Percentiles rank a stretch among this genome's conserved stretches.
These are phyloP conservation scores for Istiophorus platypterus DNA, from an alignment of 2,113 vertebrate species.

Conservation along the genomic window DNA sequence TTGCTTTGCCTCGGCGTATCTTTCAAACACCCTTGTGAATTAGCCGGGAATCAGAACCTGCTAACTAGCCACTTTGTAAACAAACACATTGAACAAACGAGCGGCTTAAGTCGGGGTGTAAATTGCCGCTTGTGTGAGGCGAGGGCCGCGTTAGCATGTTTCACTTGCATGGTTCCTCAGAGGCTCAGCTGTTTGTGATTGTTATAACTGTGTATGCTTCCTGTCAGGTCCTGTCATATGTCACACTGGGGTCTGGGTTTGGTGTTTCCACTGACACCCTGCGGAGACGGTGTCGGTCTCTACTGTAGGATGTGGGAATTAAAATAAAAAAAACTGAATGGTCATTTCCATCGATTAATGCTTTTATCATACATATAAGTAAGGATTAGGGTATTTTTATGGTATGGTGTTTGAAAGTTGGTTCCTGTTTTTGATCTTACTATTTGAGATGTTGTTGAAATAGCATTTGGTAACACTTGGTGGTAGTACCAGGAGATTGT, in stretches of 20 bases:
- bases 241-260: background rate
- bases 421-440: too few relatives aligned
- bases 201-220: too few relatives aligned
- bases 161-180: background rate
- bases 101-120: background rate
- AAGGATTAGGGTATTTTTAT: too few relatives aligned
- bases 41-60: background rate
- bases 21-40: background rate
- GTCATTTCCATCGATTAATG: too few relatives aligned
- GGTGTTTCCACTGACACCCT: background rate
- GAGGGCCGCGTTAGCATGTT: too few relatives aligned
- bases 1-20: rapidly evolving
- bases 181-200: background rate
- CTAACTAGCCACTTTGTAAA: background rate
- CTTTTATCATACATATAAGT: too few relatives aligned
- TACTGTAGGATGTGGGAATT: background rate
- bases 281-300: background rate
- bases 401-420: too few relatives aligned
- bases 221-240: background rate
- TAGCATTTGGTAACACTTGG: too few relatives aligned
- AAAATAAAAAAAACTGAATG: too few relatives aligned
- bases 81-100: background rate
- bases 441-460: too few relatives aligned
- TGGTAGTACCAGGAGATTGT: too few relatives aligned
- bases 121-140: background rate